Base-by-base conservation (phyloP, 2,888 invertebrate species). In the Brachyopa scutellaris region DNA sequence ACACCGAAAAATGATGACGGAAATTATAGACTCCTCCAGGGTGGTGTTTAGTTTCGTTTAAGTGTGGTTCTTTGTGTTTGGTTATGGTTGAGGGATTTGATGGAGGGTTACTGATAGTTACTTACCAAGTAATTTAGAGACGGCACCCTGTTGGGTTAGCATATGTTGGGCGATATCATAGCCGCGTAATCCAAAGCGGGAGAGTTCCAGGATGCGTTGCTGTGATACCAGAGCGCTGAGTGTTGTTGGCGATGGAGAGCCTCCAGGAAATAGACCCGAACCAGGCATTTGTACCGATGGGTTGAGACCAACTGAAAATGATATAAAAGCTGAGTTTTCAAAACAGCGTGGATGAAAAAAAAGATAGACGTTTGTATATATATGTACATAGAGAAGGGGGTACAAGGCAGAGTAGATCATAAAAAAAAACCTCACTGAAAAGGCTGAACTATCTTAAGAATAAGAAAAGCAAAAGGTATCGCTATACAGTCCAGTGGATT, bases 151-250 rank as follows among this genome's bases (percentile, higher is more conserved):
- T 86, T 89, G 89, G 40, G 90, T 88, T 36, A 89, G 85, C 90
- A 89, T 90, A 80, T 89, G 89, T 69, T 89, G 89, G 55, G 89
- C 89, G 55, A 89, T 90, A 62, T 89, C 90, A 76, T 89, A 89
- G 69, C 90, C 89, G 3, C 89, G 87, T 61, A 89, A 84, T 55
- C 90, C 90, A 70, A 89, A 89, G 51, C 90, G 88, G 19, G 89
- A 90, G 74, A 89, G 86, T 79, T 89, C 89, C 66, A 89, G 80
- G 36, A 89, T 86, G 61, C 89, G 88, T 70, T 89, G 89, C 76
- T 89, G 89, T 1, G 95, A 95, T 84, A 95, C 93, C 85, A 95
- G 91, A 1, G 95, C 94, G 33, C 95, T 94, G 70, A 95, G 91
- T 13, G 95, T 95, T 59, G 93, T 92, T n/a, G 90, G 90, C 77